Evolutionary conservation across 2,113 vertebrate species (phyloP).

Genomic region (Urocynchramus pylzowi): DNA sequence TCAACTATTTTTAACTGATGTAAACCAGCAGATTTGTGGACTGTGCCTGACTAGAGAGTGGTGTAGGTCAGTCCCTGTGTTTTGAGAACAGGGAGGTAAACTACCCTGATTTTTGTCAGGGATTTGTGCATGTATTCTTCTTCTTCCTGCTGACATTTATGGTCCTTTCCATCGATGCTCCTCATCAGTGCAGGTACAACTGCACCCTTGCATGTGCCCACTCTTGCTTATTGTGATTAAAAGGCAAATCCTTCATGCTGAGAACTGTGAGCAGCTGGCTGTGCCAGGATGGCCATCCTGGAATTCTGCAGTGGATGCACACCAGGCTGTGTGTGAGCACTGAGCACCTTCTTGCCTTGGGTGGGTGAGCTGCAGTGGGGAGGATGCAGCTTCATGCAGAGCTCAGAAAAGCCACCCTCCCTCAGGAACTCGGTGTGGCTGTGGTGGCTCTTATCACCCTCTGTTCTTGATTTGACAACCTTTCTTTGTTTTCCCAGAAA

Average conservation of each 20-base stretch:
- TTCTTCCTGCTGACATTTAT: background rate
- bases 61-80: background rate
- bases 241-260: background rate
- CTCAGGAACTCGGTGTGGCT: background rate
- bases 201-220: background rate
- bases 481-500: background rate
- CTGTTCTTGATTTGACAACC: constrained; percentile 8
- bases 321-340: background rate
- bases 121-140: background rate
- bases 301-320: background rate
- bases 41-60: background rate
- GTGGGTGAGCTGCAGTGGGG: background rate
- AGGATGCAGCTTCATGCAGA: background rate
- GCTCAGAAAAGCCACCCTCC: background rate
- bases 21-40: background rate
- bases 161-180: background rate
- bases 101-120: background rate
- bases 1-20: too few relatives aligned
- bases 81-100: background rate
- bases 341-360: background rate
- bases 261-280: background rate
- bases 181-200: background rate
- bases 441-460: background rate
- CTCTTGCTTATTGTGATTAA: background rate
- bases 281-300: background rate